Conservation (phyloP, 1,140 invertebrate species). For the Babylonia areolata region DNA sequence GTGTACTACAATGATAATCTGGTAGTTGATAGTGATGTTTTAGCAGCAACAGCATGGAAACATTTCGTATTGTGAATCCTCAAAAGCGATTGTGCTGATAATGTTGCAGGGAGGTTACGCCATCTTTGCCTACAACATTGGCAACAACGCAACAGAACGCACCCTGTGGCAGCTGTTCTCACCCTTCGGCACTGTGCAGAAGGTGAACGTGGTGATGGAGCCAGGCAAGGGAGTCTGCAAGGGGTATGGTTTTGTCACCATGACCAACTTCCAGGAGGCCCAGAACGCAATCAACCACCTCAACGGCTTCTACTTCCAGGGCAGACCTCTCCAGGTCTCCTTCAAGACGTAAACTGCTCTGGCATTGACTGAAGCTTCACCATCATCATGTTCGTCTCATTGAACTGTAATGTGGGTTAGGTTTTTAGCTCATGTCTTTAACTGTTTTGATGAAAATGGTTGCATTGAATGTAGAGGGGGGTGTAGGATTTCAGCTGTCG, state of each 20-base stretch:
- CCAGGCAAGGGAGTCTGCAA: conserved; percentile 71
- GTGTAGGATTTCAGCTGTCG: no score
- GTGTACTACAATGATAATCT: no score
- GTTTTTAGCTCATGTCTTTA: no score
- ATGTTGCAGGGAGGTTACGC: conserved; percentile 49
- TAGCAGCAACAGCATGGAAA: no score
- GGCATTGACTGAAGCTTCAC: no score
- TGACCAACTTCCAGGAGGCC: conserved; percentile 76
- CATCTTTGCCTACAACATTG: conserved; percentile 78
- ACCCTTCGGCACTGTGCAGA: conserved; percentile 74
- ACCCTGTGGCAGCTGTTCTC: conserved; percentile 74
- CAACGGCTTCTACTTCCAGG: conserved; percentile 74
- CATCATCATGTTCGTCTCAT: no score
- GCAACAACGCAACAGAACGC: conserved; percentile 73
- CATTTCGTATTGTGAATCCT: no score
- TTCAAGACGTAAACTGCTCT: conserved; percentile 68
- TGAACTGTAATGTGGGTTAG: no score
- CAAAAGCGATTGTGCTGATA: no score
- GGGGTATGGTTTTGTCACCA: conserved; percentile 77
- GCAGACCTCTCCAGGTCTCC: conserved; percentile 75
- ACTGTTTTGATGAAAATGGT: no score
- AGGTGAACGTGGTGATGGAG: conserved; percentile 75
- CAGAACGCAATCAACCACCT: conserved; percentile 74
- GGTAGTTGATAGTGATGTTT: no score
- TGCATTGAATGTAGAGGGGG: no score